Conservation (phyloP, 2,888 invertebrate genomes). For the Anthophora plumipes region DNA sequence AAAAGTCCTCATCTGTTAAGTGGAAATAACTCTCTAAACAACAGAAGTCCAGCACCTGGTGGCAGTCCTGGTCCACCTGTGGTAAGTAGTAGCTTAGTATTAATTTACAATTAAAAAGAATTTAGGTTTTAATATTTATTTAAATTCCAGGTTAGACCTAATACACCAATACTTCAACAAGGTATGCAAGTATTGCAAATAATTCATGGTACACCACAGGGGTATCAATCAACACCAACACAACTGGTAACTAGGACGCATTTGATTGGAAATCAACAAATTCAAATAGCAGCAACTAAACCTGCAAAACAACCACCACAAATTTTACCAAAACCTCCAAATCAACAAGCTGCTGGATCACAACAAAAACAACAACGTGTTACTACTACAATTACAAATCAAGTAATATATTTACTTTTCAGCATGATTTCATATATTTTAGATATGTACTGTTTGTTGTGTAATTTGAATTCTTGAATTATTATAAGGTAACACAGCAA, state of each 20-base stretch:
- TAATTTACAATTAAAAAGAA: neutral
- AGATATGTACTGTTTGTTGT: constrained; percentile 1
- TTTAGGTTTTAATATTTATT: constrained; percentile 20
- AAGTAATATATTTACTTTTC: constrained; percentile 68
- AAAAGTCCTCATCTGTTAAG: constrained; percentile 83
- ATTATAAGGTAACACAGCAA: constrained; percentile 81
- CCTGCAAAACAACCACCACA: constrained; percentile 86
- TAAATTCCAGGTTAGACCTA: constrained; percentile 79
- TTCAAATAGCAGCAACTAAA: constrained; percentile 82
- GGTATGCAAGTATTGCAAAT: constrained; percentile 84
- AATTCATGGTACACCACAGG: constrained; percentile 82
- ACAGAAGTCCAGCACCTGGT: constrained; percentile 83
- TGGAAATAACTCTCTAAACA: constrained; percentile 77
- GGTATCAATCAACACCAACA: constrained; percentile 80
- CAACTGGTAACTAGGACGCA: constrained; percentile 82
- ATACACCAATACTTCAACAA: constrained; percentile 82
- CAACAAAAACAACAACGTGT: constrained; percentile 82
- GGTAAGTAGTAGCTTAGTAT: constrained; percentile 70
- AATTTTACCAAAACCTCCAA: constrained; percentile 87
- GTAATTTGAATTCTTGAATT: constrained; percentile 34
- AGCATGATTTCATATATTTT: neutral
- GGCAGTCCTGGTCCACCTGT: constrained; percentile 84
- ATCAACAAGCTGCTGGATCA: constrained; percentile 78
- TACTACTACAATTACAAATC: constrained; percentile 83
- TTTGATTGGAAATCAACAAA: constrained; percentile 83